These are phyloP conservation scores for Lagria hirta DNA, from an alignment of 2,888 invertebrate species.

Conservation along the genomic window DNA sequence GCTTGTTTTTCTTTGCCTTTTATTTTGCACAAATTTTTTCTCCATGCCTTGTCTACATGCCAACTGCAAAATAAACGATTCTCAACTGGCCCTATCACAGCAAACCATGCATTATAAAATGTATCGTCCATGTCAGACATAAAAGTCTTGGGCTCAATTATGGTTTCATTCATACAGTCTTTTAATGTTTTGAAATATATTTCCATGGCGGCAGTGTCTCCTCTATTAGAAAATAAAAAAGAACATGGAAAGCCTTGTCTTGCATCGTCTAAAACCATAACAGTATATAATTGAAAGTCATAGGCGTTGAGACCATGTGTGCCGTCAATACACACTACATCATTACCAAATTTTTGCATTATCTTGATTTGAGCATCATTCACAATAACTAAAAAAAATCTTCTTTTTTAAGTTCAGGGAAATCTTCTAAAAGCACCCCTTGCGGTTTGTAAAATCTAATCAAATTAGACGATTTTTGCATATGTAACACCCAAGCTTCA, in stretches of 20 bases:
- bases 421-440: no score
- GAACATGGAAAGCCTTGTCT: conserved; percentile 31
- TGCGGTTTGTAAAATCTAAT: no score
- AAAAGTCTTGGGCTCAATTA: conserved; percentile 14
- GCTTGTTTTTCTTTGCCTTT: conserved; percentile 13
- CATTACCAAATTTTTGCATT: conserved; percentile 22
- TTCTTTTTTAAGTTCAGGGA: no score
- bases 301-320: conserved; percentile 21
- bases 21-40: no score
- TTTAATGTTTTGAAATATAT: conserved; percentile 20
- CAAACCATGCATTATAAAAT: conserved; percentile 26
- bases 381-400: conserved; percentile 35
- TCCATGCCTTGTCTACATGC: no score
- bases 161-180: no score
- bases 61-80: no score
- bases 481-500: no score
- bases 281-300: conserved; percentile 27
- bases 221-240: conserved; percentile 28
- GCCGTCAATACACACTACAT: conserved; percentile 16
- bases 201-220: conserved; percentile 14
- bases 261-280: conserved; percentile 29
- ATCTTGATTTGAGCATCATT: conserved; percentile 21
- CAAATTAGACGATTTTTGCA: no score
- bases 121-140: conserved; percentile 23
- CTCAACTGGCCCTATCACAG: conserved; percentile 2